These are phyloP conservation scores for Malacoctenus gilli DNA, from an alignment of 2,797 vertebrate species.

Conservation along the genomic window DNA sequence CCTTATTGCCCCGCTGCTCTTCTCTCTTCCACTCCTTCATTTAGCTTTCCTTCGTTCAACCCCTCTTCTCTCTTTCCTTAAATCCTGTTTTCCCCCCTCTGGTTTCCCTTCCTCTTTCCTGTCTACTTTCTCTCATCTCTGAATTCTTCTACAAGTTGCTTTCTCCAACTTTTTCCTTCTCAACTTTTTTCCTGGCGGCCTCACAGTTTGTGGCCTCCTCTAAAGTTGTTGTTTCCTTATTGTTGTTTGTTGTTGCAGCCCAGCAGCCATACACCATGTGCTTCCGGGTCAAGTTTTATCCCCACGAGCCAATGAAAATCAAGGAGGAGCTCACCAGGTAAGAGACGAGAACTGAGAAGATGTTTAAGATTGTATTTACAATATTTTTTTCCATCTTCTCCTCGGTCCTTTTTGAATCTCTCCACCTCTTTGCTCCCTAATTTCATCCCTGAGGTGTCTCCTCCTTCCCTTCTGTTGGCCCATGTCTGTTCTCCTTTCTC, in stretches of 20 bases:
- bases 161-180: background rate
- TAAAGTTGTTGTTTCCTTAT: background rate
- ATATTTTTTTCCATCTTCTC: background rate
- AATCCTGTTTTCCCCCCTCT: background rate
- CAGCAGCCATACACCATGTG: conserved; percentile 98
- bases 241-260: conserved; percentile 83
- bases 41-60: conserved; percentile 1
- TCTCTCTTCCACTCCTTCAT: conserved; percentile 11
- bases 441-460: conserved; percentile 30
- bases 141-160: background rate
- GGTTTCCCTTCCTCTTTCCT: background rate
- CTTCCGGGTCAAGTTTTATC: conserved; percentile 99
- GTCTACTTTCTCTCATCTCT: conserved; percentile 1
- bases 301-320: conserved; percentile 96
- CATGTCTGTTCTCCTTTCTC: conserved; percentile 12
- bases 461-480: conserved; percentile 13
- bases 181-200: too few relatives aligned
- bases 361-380: too few relatives aligned
- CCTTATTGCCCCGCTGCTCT: conserved; percentile 11
- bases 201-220: background rate
- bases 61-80: background rate
- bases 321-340: conserved; percentile 99
- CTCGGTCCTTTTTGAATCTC: too few relatives aligned
- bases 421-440: background rate
- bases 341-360: conserved; percentile 4